phyloP scores from a whole-genome alignment of 2,888 invertebrate species.

The Parasteatoda lunata region DNA sequence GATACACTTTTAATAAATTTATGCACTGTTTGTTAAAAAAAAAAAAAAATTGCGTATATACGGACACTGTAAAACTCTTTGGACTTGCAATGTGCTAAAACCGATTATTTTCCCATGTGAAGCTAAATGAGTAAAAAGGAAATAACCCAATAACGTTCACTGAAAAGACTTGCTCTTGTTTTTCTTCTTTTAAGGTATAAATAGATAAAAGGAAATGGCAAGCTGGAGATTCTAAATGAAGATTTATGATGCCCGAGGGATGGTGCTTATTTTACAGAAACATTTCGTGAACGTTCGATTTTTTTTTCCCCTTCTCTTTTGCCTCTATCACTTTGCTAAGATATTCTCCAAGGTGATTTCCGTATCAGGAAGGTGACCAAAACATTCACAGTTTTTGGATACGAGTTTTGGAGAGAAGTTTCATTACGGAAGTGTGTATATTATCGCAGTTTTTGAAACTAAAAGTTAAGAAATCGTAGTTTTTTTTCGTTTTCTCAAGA shows the following conservation, averaged over 20 bases:
- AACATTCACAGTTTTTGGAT: neutral
- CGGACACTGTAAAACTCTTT: no score
- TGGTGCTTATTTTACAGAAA: slow-evolving; percentile 30
- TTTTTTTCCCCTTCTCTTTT: neutral
- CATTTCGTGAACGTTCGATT: slow-evolving; percentile 9
- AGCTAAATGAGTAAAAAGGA: slow-evolving; percentile 36
- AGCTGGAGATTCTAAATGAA: slow-evolving; percentile 47
- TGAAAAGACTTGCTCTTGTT: slow-evolving; percentile 18
- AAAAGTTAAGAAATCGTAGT: no score
- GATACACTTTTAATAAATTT: no score
- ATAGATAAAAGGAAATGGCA: slow-evolving; percentile 29
- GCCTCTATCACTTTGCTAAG: neutral
- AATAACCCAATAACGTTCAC: slow-evolving; percentile 34
- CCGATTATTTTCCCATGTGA: no score
- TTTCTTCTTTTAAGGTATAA: slow-evolving; percentile 16
- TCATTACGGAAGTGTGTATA: neutral
- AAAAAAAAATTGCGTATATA: no score
- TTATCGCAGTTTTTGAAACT: neutral
- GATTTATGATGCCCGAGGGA: slow-evolving; percentile 45
- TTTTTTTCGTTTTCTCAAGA: no score
- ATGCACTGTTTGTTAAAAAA: no score
- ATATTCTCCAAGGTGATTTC: neutral
- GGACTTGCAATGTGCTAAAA: no score
- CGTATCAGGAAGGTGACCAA: neutral
- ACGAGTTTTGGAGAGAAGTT: neutral